Base-by-base conservation (phyloP, 53 echinoderm and acorn worm species). In the Holothuria scabra region DNA sequence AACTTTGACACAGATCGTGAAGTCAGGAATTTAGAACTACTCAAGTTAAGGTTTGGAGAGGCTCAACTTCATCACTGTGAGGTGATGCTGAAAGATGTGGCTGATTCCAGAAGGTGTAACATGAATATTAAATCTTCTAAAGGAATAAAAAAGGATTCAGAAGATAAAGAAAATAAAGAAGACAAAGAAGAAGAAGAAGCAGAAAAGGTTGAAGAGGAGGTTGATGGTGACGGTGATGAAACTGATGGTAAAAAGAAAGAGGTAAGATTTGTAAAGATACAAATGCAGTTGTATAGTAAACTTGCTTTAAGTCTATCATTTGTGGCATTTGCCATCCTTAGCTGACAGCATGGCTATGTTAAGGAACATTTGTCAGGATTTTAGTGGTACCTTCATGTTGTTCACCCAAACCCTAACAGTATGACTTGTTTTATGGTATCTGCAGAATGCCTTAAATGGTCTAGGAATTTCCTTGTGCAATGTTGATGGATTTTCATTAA, bases 11-110 rank as follows among this genome's bases (percentile, higher is more conserved):
- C 99, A 22, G 99, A 94, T 29, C 63, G 99, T 13, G 99, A 97
- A 86, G 85, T 97, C 22, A 90, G 99, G 60, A 95, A 97, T 46
- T 86, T 97, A n/a, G 99, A 97, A 71, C 89, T 97, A 6, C 85
- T 97, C 19, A 97, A 97, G 87, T 84, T 97, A 23, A 65, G 99
- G 28, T 97, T 97, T 41, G 99, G 99, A 1, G 99, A 97, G 85
- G 89, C 99, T 3, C 99, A 97, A 56, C 91, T 97, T 20, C 99
- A 97, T 70, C 94, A 94, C 79, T 97, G 99, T 60, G 99, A 97
- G 65, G 92, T 97, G 26, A 97, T 97, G 94, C 87, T 97, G 44
- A 94, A 94, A 61, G 99, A 97, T 74, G 97, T 97, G 22, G 99
- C 94, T 1, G 99, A 97, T 82, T 97, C 99, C 8, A 85, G 86